These are phyloP conservation scores for Heteromurus nitidus DNA, from an alignment of 2,888 invertebrate genomes.

Conservation along the genomic window DNA sequence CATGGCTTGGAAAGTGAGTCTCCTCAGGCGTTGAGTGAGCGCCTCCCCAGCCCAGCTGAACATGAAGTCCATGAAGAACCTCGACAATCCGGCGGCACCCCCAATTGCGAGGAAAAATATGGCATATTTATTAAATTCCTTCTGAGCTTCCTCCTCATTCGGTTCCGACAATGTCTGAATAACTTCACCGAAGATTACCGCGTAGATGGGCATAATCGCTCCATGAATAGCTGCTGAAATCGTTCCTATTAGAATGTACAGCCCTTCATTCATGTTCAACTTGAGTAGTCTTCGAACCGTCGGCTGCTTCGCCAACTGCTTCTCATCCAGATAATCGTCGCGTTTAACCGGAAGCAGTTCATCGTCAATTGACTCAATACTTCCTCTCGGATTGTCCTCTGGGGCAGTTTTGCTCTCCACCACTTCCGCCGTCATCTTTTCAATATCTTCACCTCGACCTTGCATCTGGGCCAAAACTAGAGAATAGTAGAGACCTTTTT, in stretches of 20 bases:
- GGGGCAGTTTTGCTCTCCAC: background rate
- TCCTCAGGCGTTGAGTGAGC: slow-evolving; percentile 84
- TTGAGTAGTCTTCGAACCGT: slow-evolving; percentile 79
- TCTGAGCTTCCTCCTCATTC: slow-evolving; percentile 72
- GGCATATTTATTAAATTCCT: slow-evolving; percentile 71
- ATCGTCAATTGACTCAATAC: slow-evolving; percentile 61
- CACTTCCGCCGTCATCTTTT: slow-evolving; percentile 58
- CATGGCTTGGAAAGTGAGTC: slow-evolving; percentile 81
- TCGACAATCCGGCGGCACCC: slow-evolving; percentile 74
- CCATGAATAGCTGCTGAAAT: slow-evolving; percentile 83
- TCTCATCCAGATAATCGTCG: background rate
- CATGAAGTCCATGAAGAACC: slow-evolving; percentile 79
- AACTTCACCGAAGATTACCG: slow-evolving; percentile 86
- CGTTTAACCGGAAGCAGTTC: slow-evolving; percentile 26
- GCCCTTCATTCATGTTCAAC: slow-evolving; percentile 84
- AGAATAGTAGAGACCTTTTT: slow-evolving; percentile 81
- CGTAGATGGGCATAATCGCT: slow-evolving; percentile 84
- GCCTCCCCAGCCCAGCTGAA: slow-evolving; percentile 88
- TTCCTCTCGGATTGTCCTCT: background rate
- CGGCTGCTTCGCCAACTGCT: background rate
- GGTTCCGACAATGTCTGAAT: slow-evolving; percentile 78
- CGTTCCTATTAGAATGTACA: slow-evolving; percentile 79
- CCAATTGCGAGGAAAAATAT: slow-evolving; percentile 75
- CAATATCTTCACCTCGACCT: slow-evolving; percentile 76
- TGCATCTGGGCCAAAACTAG: slow-evolving; percentile 80